Conservation (phyloP, 2,888 invertebrate genomes). For the Sylvicola cinctus region DNA sequence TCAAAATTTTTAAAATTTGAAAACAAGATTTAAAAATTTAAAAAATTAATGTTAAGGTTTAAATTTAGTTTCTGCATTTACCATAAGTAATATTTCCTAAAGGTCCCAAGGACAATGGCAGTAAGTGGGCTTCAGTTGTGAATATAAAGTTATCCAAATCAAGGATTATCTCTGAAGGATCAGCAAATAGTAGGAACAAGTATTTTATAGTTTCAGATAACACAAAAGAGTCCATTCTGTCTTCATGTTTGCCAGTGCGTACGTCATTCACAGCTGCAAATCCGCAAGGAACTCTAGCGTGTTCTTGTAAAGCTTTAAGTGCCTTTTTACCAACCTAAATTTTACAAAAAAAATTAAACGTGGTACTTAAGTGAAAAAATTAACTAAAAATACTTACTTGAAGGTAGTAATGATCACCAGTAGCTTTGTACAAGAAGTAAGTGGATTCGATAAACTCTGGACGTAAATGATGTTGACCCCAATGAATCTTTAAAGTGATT, state of each 20-base stretch:
- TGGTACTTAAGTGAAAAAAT: not conserved
- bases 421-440: conserved; percentile 89
- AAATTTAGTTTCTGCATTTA: no score
- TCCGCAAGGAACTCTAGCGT: conserved; percentile 87
- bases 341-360: not conserved
- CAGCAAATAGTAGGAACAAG: conserved; percentile 79
- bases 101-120: conserved; percentile 67
- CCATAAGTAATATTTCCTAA: conserved; percentile 31
- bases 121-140: conserved; percentile 87
- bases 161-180: conserved; percentile 61
- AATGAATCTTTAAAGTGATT: no score
- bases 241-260: conserved; percentile 73
- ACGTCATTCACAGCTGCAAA: conserved; percentile 96
- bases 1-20: conserved; percentile 6
- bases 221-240: conserved; percentile 97
- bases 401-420: conserved; percentile 87
- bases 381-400: conserved; percentile 27
- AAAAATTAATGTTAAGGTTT: no score
- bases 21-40: not conserved
- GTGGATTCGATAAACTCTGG: conserved; percentile 98
- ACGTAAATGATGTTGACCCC: conserved; percentile 92
- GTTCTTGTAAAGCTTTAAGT: conserved; percentile 69
- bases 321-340: conserved; percentile 56
- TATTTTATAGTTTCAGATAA: conserved; percentile 97
- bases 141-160: conserved; percentile 74